Conservation (phyloP, 64 coral and sea anemone genomes). For the Montipora foliosa region DNA sequence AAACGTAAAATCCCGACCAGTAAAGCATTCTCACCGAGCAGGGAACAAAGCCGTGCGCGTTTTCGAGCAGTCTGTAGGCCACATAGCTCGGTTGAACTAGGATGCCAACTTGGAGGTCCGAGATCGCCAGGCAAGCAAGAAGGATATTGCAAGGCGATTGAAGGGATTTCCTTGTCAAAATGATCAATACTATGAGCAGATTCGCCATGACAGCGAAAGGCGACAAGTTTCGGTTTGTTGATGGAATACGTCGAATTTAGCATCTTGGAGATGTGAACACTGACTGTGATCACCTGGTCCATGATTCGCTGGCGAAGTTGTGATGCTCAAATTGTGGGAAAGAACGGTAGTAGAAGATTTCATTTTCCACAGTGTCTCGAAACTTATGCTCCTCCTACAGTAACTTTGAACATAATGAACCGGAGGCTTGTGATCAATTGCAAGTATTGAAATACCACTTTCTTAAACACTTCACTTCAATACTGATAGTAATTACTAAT, state of each 20-base stretch:
- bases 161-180: constrained; percentile 44
- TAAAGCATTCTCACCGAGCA: constrained; percentile 73
- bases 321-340: no score
- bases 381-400: no score
- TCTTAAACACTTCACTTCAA: no score
- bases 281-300: no score
- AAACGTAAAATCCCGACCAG: constrained; percentile 75
- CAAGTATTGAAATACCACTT: no score
- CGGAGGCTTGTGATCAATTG: no score
- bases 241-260: constrained; percentile 36
- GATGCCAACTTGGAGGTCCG: constrained; percentile 68
- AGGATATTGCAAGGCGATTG: constrained; percentile 75
- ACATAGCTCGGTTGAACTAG: constrained; percentile 78
- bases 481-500: no score
- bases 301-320: no score
- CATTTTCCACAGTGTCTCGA: no score
- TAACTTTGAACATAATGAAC: no score
- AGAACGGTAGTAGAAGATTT: no score
- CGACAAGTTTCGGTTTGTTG: constrained; percentile 41
- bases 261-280: constrained; percentile 42
- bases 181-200: constrained; percentile 41
- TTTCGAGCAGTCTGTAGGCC: constrained; percentile 73
- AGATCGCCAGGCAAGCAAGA: constrained; percentile 72
- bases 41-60: constrained; percentile 53
- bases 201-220: constrained; percentile 73